A percentile compares a stretch with the other conserved stretches of the same genome.
phyloP scores from a whole-genome alignment of 2,113 vertebrate species.

The Mirza zaza region DNA sequence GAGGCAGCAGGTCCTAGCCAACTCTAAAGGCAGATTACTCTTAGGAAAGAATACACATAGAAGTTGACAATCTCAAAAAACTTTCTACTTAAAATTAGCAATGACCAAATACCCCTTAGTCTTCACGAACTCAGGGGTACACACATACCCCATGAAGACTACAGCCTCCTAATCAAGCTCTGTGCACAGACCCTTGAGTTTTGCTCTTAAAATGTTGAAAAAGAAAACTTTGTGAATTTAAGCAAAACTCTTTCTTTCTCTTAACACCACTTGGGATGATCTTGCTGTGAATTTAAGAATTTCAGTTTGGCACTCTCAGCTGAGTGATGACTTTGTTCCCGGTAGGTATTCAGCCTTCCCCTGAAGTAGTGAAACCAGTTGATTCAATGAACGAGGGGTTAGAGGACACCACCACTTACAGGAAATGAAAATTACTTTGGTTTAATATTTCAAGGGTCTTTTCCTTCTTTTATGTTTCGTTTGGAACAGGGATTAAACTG shows the following conservation, averaged over 20 bases:
- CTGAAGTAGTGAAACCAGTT: not conserved
- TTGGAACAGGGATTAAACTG: constrained; percentile 23
- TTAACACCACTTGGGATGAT: constrained; percentile 62
- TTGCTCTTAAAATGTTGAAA: constrained; percentile 38
- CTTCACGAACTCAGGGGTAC: not conserved
- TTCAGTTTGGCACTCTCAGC: constrained; percentile 41
- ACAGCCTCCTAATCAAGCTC: not conserved
- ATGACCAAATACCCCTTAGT: not conserved
- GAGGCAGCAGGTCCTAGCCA: not conserved
- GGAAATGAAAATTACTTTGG: constrained; percentile 55
- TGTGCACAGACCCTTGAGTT: not conserved
- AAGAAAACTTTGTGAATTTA: constrained; percentile 28
- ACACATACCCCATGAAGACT: not conserved
- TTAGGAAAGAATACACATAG: not conserved
- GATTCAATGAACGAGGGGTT: not conserved
- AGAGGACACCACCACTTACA: constrained; percentile 17
- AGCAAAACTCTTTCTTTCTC: constrained; percentile 26
- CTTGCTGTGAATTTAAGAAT: constrained; percentile 58
- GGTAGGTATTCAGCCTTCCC: constrained; percentile 42
- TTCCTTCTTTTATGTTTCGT: constrained; percentile 56
- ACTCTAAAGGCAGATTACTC: not conserved
- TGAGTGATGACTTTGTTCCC: constrained; percentile 52
- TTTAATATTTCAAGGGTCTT: constrained; percentile 56
- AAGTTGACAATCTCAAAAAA: not conserved
- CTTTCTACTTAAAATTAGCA: not conserved